A percentile compares a stretch with the other conserved stretches of the same genome.
Evolutionary conservation across 1,140 invertebrate genomes (phyloP).

Genomic region (Penaeus vannamei): DNA sequence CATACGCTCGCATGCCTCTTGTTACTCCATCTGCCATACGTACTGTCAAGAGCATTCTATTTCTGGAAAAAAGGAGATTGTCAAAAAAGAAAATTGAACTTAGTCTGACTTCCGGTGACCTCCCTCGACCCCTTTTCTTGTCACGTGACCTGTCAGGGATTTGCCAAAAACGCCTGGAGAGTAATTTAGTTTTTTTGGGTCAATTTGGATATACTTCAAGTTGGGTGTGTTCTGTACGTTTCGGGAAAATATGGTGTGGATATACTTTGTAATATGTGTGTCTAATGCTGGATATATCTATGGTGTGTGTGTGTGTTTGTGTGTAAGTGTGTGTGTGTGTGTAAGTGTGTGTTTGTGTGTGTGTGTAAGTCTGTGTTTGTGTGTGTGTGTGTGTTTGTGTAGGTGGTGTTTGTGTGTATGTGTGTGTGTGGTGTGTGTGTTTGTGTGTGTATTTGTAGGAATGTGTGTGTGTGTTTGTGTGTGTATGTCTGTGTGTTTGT

Average conservation of each 20-base stretch:
- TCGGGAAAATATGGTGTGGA: no score
- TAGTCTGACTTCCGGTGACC: no score
- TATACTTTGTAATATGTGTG: no score
- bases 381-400: conserved; percentile 14
- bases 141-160: no score
- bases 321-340: neutral
- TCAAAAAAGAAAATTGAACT: no score
- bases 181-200: no score
- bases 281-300: neutral
- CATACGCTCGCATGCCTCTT: neutral
- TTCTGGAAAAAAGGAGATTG: neutral
- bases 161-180: no score
- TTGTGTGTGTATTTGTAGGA: conserved; percentile 8
- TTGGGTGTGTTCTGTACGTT: no score
- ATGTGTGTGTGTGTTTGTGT: neutral
- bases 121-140: no score
- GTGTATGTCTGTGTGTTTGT: neutral
- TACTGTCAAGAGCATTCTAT: neutral
- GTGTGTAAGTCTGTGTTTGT: conserved; percentile 1
- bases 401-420: neutral
- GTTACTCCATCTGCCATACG: neutral
- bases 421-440: conserved; percentile 10
- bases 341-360: neutral
- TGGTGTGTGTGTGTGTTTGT: neutral
- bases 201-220: no score